Base-by-base conservation (phyloP, 2,888 invertebrate genomes). In the Drosophila colorata region DNA sequence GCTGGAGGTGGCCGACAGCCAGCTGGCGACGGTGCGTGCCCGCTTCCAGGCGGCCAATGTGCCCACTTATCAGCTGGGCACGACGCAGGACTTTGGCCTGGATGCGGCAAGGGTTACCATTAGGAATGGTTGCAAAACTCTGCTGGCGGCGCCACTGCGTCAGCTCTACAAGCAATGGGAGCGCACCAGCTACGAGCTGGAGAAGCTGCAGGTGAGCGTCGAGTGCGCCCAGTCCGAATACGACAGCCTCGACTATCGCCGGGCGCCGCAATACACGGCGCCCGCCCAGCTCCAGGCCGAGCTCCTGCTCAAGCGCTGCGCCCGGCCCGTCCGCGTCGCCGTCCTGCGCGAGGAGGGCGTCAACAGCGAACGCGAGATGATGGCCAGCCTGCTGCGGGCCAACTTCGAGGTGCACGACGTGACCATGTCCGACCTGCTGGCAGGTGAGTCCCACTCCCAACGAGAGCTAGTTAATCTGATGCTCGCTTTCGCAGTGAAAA, bases 361-460 rank as follows among this genome's bases (percentile, higher is more conserved):
- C 28, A 99, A 99, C 89, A 98, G 99, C 20, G 99, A 99, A 90
- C 94, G 99, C 38, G 99, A 99, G 94, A 99, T 99, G 99, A 97
- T 98, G 16, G 97, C 98, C 0, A 94, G 96, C 0, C 94, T 99
- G 48, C 93, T 96, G 86, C 95, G 96, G 93, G 98, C 97, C 5
- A 97, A 98, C 78, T 97, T 97, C 82, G 96, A 97, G 85, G 98
- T 98, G 8, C 98, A 96, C 94, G 99, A 99, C 91, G 95, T 99
- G 0, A 97, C 98, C 0, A 98, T 98, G 97, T 96, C 97, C 85
- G 98, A 98, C 93, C 93, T 98, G 61, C 93, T 97, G 43, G 93
- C 80, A 49, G 87, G 90, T 91, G 74, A 69, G 71, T 46, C 1
- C 7, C 1, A 8, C 8, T 8, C 25, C 25, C 3, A 3, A 4